phyloP scores from a whole-genome alignment of 2,113 vertebrate genomes.

The Tenebrosternarchus preto region DNA sequence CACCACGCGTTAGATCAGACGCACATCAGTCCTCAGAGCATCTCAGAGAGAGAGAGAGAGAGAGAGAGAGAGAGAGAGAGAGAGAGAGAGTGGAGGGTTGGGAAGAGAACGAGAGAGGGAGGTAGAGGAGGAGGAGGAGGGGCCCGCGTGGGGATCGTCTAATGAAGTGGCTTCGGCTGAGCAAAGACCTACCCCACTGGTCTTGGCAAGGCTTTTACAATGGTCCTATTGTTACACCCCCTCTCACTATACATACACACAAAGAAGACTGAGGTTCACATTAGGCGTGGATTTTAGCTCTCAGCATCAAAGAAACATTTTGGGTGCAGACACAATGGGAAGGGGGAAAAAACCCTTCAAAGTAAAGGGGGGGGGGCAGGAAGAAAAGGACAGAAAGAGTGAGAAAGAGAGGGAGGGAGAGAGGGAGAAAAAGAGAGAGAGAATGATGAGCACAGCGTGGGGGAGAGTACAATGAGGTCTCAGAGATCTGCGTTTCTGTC shows the following conservation, averaged over 20 bases:
- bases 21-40: neutral
- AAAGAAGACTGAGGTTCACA: slow-evolving; percentile 15
- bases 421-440: too few relatives aligned
- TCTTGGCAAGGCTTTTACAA: slow-evolving; percentile 47
- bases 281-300: neutral
- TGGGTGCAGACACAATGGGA: neutral
- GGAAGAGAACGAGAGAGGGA: neutral
- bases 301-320: slow-evolving; percentile 14
- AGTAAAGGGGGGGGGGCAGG: slow-evolving; percentile 9
- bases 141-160: slow-evolving; percentile 35
- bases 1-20: neutral
- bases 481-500: slow-evolving; percentile 22
- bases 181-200: slow-evolving; percentile 36
- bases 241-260: neutral
- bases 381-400: neutral
- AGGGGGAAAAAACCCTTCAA: neutral
- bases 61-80: neutral
- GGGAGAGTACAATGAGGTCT: slow-evolving; percentile 8
- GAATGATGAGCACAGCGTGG: slow-evolving; percentile 14
- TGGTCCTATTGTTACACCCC: slow-evolving; percentile 51
- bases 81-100: neutral
- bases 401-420: neutral
- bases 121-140: slow-evolving; percentile 19
- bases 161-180: slow-evolving; percentile 53
- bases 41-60: slow-evolving; percentile 4